phyloP scores from a whole-genome alignment of 2,113 vertebrate species.

The Tympanuchus pallidicinctus region DNA sequence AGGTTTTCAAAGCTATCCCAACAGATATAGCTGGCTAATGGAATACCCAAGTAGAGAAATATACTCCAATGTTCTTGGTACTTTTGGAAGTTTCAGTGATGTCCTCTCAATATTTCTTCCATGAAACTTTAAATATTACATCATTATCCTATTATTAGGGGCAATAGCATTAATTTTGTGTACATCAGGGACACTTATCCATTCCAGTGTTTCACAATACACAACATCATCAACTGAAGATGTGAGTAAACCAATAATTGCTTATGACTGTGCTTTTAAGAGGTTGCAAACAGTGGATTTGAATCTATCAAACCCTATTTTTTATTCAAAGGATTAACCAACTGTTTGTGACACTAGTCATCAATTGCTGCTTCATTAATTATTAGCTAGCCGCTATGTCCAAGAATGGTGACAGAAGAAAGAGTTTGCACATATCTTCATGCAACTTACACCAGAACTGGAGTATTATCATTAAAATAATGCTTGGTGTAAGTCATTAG shows the following conservation, averaged over 20 bases:
- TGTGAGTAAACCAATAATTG: constrained; percentile 48
- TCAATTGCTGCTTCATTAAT: constrained; percentile 71
- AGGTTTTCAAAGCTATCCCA: background rate
- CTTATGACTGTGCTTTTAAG: constrained; percentile 41
- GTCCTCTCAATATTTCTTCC: background rate
- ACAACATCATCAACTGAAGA: background rate
- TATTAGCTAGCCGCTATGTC: constrained; percentile 52
- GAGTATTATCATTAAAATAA: constrained; percentile 55
- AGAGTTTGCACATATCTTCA: background rate
- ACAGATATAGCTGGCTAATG: background rate
- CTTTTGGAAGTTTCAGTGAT: background rate
- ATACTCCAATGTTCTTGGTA: background rate
- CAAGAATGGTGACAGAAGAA: constrained; percentile 63
- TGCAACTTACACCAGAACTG: constrained; percentile 25
- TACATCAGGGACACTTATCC: background rate
- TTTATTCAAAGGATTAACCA: constrained; percentile 61
- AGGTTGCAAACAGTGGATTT: constrained; percentile 43
- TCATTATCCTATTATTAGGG: background rate
- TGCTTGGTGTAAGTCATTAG: constrained; percentile 54
- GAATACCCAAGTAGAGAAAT: background rate
- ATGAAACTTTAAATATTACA: background rate
- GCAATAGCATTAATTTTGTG: background rate
- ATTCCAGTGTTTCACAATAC: background rate
- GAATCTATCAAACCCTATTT: constrained; percentile 57
- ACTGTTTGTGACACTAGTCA: constrained; percentile 58